Percentiles rank a stretch among this genome's conserved stretches.
phyloP scores from a whole-genome alignment of 2,888 invertebrate species.

The Drosophila barbarae region DNA sequence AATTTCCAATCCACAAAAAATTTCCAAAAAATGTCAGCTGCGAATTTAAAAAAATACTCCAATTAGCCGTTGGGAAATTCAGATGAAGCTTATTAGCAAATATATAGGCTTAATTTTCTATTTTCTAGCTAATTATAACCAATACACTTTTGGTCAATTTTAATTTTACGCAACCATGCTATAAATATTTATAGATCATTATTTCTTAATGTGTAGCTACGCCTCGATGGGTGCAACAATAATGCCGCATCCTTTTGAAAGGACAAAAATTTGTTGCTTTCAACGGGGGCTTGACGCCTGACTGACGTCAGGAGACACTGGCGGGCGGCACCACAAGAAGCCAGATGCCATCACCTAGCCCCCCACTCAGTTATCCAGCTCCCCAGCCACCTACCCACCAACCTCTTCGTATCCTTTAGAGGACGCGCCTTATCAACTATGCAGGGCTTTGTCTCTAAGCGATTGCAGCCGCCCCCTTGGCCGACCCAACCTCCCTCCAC shows the following conservation, averaged over 20 bases:
- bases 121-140: not conserved
- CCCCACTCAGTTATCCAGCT: conserved; percentile 16
- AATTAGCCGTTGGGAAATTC: not conserved
- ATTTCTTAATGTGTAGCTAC: conserved; percentile 19
- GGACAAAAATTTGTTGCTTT: conserved; percentile 64
- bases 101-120: not conserved
- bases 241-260: conserved; percentile 57
- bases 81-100: not conserved
- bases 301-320: conserved; percentile 47
- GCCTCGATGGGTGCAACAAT: conserved; percentile 46
- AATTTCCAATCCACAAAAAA: not conserved
- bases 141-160: not conserved
- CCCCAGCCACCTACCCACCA: conserved; percentile 15
- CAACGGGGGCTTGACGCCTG: conserved; percentile 55
- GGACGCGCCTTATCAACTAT: conserved; percentile 70
- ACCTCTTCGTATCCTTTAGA: conserved; percentile 5
- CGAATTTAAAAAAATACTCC: not conserved
- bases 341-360: conserved; percentile 23
- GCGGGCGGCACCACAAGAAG: conserved; percentile 47
- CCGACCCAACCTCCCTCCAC: conserved; percentile 11
- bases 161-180: not conserved
- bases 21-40: not conserved
- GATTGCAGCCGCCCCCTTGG: conserved; percentile 43
- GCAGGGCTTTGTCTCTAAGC: conserved; percentile 72
- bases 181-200: conserved; percentile 14